Conservation (phyloP, 2,888 invertebrate genomes). For the Operophtera brumata region DNA sequence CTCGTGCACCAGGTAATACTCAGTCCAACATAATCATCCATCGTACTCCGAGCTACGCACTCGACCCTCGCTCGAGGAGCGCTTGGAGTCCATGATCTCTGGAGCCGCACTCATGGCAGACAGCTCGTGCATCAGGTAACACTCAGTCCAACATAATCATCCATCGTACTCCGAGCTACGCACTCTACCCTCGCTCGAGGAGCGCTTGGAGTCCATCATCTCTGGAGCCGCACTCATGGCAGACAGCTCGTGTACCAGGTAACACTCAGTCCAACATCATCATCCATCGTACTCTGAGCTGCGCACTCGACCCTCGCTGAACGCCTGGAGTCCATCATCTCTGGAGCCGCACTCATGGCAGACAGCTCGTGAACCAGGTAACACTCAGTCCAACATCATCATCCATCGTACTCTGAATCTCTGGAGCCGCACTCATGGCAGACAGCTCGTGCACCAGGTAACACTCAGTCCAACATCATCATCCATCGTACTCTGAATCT, state of each 20-base stretch:
- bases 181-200: constrained; percentile 95
- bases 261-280: neutral
- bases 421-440: constrained; percentile 94
- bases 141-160: neutral
- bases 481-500: constrained; percentile 94
- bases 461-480: constrained; percentile 84
- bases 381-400: neutral
- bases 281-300: constrained; percentile 89
- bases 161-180: constrained; percentile 92
- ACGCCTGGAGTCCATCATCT: constrained; percentile 97
- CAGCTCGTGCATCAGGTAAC: constrained; percentile 91
- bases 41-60: constrained; percentile 95
- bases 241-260: constrained; percentile 95
- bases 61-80: constrained; percentile 95
- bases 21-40: neutral
- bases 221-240: constrained; percentile 99
- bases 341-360: constrained; percentile 98
- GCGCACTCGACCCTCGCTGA: constrained; percentile 95
- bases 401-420: constrained; percentile 92
- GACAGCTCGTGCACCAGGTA: constrained; percentile 94
- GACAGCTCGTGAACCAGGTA: constrained; percentile 95
- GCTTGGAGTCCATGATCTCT: constrained; percentile 97
- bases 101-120: constrained; percentile 99
- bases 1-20: constrained; percentile 87
- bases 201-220: constrained; percentile 97